These are phyloP conservation scores for Arctopsyche grandis DNA, from an alignment of 1,140 invertebrate species.

Conservation along the genomic window DNA sequence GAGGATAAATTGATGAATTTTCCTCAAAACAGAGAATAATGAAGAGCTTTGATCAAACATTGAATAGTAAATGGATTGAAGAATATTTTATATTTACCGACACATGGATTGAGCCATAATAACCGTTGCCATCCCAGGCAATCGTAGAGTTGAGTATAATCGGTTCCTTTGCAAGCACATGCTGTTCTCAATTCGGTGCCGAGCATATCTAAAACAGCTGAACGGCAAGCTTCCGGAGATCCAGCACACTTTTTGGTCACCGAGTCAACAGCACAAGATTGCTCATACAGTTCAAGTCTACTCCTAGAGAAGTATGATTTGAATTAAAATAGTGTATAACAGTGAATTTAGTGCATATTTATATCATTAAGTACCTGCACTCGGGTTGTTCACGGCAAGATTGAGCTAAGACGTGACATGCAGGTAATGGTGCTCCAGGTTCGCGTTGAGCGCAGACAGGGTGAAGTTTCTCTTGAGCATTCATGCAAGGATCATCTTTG, in stretches of 20 bases:
- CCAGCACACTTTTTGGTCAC: constrained; percentile 91
- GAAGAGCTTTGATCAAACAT: too few species aligned
- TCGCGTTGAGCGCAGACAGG: constrained; percentile 85
- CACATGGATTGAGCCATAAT: constrained; percentile 92
- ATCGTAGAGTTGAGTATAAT: constrained; percentile 83
- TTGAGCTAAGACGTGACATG: constrained; percentile 83
- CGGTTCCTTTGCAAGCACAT: constrained; percentile 86
- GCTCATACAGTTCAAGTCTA: constrained; percentile 86
- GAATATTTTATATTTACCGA: constrained; percentile 81
- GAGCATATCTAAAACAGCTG: constrained; percentile 84
- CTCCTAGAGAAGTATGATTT: constrained; percentile 65
- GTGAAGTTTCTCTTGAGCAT: constrained; percentile 88
- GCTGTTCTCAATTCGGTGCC: constrained; percentile 85
- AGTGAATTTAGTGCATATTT: neutral
- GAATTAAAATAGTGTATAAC: neutral
- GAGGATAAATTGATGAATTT: too few species aligned
- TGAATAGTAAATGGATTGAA: neutral
- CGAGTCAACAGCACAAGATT: constrained; percentile 89
- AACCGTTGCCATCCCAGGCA: constrained; percentile 89
- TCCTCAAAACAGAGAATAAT: too few species aligned
- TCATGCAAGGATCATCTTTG: constrained; percentile 84
- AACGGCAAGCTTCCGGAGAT: constrained; percentile 79
- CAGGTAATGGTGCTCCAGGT: constrained; percentile 76
- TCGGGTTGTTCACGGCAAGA: constrained; percentile 78
- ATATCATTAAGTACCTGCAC: constrained; percentile 70